Base-by-base conservation (phyloP, 2,797 vertebrate genomes). In the Coregonus sp. region DNA sequence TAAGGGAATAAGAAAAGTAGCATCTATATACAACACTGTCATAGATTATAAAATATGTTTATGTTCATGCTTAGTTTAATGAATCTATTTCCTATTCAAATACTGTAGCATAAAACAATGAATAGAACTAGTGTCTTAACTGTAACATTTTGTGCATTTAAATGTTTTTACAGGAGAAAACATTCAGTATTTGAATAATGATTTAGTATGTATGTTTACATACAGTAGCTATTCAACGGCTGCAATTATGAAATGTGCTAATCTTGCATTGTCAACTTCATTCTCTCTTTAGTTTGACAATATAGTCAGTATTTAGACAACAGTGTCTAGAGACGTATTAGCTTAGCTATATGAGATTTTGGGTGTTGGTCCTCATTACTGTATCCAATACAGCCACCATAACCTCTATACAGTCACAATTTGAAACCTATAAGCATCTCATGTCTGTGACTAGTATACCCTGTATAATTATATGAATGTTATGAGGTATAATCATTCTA, bases 371-470 rank as follows among this genome's bases (percentile, higher is more conserved):
- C 40, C 9, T 47, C 40, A 47, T 11, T 47, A 47, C 40, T 11
- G 40, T 47, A 47, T 47, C 40, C 40, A 47, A 37, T 31, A 1
- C 70, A n/a, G 11, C 18, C 20, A 47, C 9, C n/a, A 35, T 37
- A n/a, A 18, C n/a, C 20, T 15, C 9, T 11, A 47, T 47, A 12
- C 40, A 47, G 40, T 25, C 20, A 72, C 47, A 52, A 40, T 76
- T 65, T 75, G 73, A 71, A 75, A 61, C 63, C 77, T 81, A 72
- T 74, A 65, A 52, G 56, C 68, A 65, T 72, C 65, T 14, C 37
- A 33, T 33, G 33, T 67, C n/a, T 47, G 9, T 47, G 40, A 47
- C 40, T 47, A 47, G 40, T 47, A 47, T 11, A 11, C 40, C 40
- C 2, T 47, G 40, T 11, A 11, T 11, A 47, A 47, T 47, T 47